Evolutionary conservation across 2,888 invertebrate species (phyloP), one percentile per base, ranked within the genome.

Genomic region (Helicoverpa assulta): DNA sequence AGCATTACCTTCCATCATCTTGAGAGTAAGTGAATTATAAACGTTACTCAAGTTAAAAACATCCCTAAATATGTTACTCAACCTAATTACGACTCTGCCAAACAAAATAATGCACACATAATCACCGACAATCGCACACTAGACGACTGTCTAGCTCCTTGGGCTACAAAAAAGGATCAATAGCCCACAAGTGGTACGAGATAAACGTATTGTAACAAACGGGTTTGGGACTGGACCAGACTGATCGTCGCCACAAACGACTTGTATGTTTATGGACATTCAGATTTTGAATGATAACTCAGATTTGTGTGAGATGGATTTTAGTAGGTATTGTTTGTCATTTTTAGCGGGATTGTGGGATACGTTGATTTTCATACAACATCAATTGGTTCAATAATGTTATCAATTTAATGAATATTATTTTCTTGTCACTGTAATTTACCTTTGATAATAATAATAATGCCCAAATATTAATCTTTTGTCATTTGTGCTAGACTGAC

Each of bases 81-180:
- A 50, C 19, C n/a, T 59, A 67, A 66, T 77, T 58, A 47, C 50
- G 54, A 52, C 16, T 51, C 8, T 16, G 26, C 37, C 8, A 53
- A 7, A 50, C 51, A 4, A 43, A 16, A 76, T 53, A 64, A 67
- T 51, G 67, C 47, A 53, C 43, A 53, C 50, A 69, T 37, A 78
- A 59, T 40, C 18, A 18, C 68, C 40, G 66, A 64, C 74, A 77
- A 77, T 67, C 33, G 29, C 26, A 66, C 53, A 51, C 55, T 59
- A 67, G 61, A 76, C 62, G 57, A 73, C 73, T 66, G 59, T 74
- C 80, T 21, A 78, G 55, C 61, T 61, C 65, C 69, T 74, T 70
- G 37, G 54, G 55, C 55, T 70, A 80, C 81, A 71, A 81, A 82
- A 83, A 88, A 85, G 83, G 83, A 89, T 87, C 88, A 88, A 89